Base-by-base conservation (phyloP, 1,140 invertebrate genomes). In the Linepithema humile region DNA sequence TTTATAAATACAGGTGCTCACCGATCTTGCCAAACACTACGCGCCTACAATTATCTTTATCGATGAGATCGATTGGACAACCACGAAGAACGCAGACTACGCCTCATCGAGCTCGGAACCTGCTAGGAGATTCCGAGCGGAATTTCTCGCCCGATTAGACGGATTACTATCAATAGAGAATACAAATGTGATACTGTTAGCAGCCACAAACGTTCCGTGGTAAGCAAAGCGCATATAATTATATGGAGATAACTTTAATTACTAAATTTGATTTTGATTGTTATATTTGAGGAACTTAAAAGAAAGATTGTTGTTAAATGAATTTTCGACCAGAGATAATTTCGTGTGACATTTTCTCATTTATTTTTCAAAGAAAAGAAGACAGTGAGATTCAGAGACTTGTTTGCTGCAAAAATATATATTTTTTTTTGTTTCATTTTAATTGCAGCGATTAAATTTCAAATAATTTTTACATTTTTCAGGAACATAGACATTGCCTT, bases 21-120 rank as follows among this genome's bases (percentile, higher is more conserved):
- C 98, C 86, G 97, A 98, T 85, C 95, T 98, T 95, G 99, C 99
- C 0, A 96, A 97, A n/a, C 97, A 97, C 92, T 97, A 98, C 91
- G 96, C 98, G 0, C 99, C 99, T 0, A 97, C 98, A 1, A 98
- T 98, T 48, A 98, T 99, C 86, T 99, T 99, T 93, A 96, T 99
- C 45, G 99, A 99, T 92, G 99, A 99, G 94, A 97, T 99, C 64
- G 99, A 99, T 92, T 97, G 98, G 35, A 94, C 99, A 17, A 97
- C 97, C 5, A 97, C 97, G 0, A 96, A 96, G 73, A 93, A 97
- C 26, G 96, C 97, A 4, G 70, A 83, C 9, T 72, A 80, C n/a
- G 57, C 67, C 12, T 93, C 95, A 0, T 96, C 95, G 0, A 98
- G 99, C 92, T 98, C 99, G 88, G 99, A 99, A 93, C 98, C 98